A percentile compares a stretch with the other conserved stretches of the same genome.
These are phyloP conservation scores for Spodoptera litura DNA, from an alignment of 1,140 invertebrate species.

Conservation along the genomic window DNA sequence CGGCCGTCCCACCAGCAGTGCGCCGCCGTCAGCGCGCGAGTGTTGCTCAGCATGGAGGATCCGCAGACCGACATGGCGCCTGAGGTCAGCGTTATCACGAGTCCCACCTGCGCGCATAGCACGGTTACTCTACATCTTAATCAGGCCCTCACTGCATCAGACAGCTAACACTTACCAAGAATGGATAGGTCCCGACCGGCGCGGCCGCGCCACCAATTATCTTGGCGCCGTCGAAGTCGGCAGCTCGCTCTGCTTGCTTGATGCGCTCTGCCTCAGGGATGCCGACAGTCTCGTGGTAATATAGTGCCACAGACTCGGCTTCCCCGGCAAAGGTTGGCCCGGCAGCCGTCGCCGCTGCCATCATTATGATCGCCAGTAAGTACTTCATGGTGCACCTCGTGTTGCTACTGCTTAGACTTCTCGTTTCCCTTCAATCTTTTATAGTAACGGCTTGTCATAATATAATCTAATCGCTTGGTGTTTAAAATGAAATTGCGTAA, in stretches of 20 bases:
- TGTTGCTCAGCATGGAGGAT: conserved; percentile 56
- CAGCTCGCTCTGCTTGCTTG: conserved; percentile 49
- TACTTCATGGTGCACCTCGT: conserved; percentile 10
- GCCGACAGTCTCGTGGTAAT: conserved; percentile 58
- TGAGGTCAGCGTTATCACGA: conserved; percentile 53
- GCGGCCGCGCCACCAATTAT: conserved; percentile 56
- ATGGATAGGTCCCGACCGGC: conserved; percentile 48
- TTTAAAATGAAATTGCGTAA: neutral
- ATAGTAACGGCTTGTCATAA: neutral
- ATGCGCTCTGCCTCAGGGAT: conserved; percentile 55
- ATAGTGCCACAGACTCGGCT: conserved; percentile 28
- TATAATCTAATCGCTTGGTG: conserved; percentile 3
- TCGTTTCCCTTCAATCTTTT: neutral
- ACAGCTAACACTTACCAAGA: conserved; percentile 44
- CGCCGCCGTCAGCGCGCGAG: conserved; percentile 54
- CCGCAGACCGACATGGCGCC: conserved; percentile 59
- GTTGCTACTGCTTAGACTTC: neutral
- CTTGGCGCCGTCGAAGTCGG: conserved; percentile 53
- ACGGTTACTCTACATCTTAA: neutral
- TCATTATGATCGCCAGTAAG: conserved; percentile 20
- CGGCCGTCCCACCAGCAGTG: conserved; percentile 57
- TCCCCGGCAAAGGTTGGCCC: no score
- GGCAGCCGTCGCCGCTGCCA: conserved; percentile 37
- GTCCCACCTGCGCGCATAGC: conserved; percentile 48
- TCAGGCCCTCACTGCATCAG: neutral